Evolutionary conservation across 92 coral and sea anemone species (phyloP).

Genomic region (Diadumene lineata): DNA sequence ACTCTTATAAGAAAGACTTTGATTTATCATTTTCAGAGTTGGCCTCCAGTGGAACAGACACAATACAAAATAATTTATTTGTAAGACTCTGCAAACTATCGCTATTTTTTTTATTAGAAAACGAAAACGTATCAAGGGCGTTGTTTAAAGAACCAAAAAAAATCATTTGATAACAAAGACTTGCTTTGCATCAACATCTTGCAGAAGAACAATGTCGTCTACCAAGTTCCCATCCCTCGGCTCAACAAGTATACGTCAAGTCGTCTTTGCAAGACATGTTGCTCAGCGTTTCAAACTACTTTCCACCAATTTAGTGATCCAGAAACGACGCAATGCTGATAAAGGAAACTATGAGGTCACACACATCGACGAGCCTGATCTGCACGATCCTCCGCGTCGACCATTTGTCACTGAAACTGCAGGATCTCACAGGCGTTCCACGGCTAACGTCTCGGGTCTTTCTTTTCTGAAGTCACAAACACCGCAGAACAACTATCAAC

Average conservation of each 20-base stretch:
- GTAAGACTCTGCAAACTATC: too few relatives aligned
- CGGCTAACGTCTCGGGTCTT: conserved; percentile 15
- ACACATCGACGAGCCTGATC: conserved; percentile 57
- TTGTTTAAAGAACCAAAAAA: background rate
- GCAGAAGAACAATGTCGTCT: conserved; percentile 12
- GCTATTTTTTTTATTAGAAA: too few relatives aligned
- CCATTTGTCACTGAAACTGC: background rate
- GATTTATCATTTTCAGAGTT: too few relatives aligned
- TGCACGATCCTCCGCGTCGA: background rate
- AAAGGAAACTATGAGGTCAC: conserved; percentile 67
- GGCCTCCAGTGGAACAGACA: too few relatives aligned
- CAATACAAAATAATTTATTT: too few relatives aligned
- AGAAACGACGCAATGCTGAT: conserved; percentile 51
- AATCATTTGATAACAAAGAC: background rate
- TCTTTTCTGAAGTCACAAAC: conserved; percentile 6
- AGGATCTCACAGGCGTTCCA: conserved; percentile 23
- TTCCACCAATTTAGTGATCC: conserved; percentile 50
- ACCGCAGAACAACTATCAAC: conserved; percentile 50
- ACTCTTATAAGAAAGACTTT: too few relatives aligned
- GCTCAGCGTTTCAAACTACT: conserved; percentile 64
- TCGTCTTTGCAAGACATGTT: conserved; percentile 57
- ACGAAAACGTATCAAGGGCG: background rate
- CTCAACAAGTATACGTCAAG: conserved; percentile 53
- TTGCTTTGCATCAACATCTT: background rate
- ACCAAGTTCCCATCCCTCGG: conserved; percentile 46